Percentiles rank a stretch among this genome's conserved stretches.
These are phyloP conservation scores for Drosophila bocki DNA, from an alignment of 1,140 invertebrate genomes.

Conservation along the genomic window DNA sequence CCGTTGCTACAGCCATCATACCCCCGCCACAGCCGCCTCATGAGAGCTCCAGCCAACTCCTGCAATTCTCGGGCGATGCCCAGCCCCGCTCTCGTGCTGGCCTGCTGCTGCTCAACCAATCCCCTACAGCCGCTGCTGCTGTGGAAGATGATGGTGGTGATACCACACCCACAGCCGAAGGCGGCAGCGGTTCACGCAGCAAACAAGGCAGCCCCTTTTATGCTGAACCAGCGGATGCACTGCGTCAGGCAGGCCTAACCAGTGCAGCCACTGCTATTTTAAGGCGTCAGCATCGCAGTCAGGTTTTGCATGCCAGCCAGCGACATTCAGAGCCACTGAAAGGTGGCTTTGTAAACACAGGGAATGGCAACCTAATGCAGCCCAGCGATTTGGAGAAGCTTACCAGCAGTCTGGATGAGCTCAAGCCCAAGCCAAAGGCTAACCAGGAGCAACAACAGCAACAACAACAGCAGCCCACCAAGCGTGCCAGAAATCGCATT, in stretches of 20 bases:
- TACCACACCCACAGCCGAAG: constrained; percentile 70
- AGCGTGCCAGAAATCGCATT: constrained; percentile 78
- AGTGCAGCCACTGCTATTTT: constrained; percentile 84
- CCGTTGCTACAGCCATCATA: background rate
- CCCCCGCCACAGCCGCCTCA: background rate
- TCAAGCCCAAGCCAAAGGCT: constrained; percentile 78
- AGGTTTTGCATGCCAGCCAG: constrained; percentile 85
- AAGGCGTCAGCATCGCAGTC: constrained; percentile 72
- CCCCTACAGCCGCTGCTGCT: constrained; percentile 21
- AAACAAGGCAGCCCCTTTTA: constrained; percentile 93
- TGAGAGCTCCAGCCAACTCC: constrained; percentile 60
- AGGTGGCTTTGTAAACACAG: constrained; percentile 46
- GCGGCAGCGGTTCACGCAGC: constrained; percentile 48
- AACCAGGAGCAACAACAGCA: constrained; percentile 41
- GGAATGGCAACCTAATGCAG: constrained; percentile 50
- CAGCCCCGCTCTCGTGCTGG: constrained; percentile 73
- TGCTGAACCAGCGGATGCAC: constrained; percentile 95
- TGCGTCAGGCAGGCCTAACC: constrained; percentile 86
- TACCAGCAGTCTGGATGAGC: constrained; percentile 77
- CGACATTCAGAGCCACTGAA: constrained; percentile 87
- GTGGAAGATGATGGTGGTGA: constrained; percentile 54
- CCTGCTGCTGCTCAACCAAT: constrained; percentile 72
- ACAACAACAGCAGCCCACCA: constrained; percentile 54
- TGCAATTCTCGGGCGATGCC: constrained; percentile 73
- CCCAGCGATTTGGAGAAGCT: constrained; percentile 80